phyloP scores from a whole-genome alignment of 2,113 vertebrate species.

The Halcyon malimbica region DNA sequence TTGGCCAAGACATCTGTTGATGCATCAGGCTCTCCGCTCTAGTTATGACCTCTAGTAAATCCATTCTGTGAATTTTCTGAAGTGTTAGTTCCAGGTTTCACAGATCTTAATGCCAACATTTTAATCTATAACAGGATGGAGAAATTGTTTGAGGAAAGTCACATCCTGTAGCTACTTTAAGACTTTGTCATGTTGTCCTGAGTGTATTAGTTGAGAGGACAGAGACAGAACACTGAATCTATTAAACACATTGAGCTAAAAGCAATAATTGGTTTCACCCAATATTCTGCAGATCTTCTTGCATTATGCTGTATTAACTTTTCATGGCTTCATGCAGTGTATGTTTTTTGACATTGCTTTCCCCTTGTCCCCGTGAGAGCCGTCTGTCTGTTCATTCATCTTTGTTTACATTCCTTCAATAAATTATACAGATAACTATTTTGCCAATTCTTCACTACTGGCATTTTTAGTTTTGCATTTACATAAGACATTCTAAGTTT shows the following conservation, averaged over 20 bases:
- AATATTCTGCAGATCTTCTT: slow-evolving; percentile 34
- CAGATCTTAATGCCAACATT: not conserved
- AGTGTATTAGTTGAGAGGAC: slow-evolving; percentile 9
- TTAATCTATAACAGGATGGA: not conserved
- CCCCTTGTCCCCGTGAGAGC: slow-evolving; percentile 58
- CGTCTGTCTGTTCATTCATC: slow-evolving; percentile 55
- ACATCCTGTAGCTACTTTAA: slow-evolving; percentile 19
- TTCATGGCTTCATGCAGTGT: slow-evolving; percentile 36
- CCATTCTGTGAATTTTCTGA: not conserved
- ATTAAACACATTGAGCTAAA: slow-evolving; percentile 40
- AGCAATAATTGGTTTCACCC: slow-evolving; percentile 59
- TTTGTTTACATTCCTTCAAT: slow-evolving; percentile 69
- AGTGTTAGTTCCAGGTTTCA: not conserved
- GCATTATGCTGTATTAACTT: slow-evolving; percentile 60
- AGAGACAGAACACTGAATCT: slow-evolving; percentile 10
- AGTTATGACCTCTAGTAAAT: not conserved
- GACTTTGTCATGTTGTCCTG: not conserved
- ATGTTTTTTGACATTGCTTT: slow-evolving; percentile 68
- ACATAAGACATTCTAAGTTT: slow-evolving; percentile 59
- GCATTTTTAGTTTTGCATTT: slow-evolving; percentile 64
- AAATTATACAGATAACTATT: slow-evolving; percentile 64
- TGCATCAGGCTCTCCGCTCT: not conserved
- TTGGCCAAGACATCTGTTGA: not conserved
- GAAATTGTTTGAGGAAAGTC: not conserved
- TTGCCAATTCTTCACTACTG: slow-evolving; percentile 46